Evolutionary conservation across 1,140 invertebrate genomes (phyloP).

Genomic region (Aphidius ervi): DNA sequence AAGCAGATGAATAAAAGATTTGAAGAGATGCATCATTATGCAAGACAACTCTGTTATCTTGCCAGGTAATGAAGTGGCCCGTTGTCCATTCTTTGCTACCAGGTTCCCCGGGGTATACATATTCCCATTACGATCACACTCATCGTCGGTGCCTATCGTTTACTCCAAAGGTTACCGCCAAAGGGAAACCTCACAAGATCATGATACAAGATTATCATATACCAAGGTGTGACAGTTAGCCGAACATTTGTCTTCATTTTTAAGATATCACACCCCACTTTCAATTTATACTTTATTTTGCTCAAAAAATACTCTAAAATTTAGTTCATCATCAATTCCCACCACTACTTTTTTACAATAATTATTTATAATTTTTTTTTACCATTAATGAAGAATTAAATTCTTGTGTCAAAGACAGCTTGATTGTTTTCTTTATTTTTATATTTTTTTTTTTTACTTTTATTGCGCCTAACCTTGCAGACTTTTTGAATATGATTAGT

Average conservation of each 20-base stretch:
- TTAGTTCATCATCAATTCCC: background rate
- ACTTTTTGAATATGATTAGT: no score
- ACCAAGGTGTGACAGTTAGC: constrained; percentile 34
- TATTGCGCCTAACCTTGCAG: no score
- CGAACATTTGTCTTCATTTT: constrained; percentile 31
- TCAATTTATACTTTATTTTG: constrained; percentile 13
- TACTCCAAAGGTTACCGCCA: constrained; percentile 17
- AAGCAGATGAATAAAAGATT: constrained; percentile 10
- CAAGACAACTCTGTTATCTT: constrained; percentile 45
- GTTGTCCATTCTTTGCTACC: constrained; percentile 35
- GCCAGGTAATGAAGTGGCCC: constrained; percentile 35
- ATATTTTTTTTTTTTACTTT: no score
- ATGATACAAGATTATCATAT: constrained; percentile 29
- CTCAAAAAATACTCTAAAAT: background rate
- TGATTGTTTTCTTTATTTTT: no score
- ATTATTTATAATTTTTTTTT: no score
- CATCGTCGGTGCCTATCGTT: background rate
- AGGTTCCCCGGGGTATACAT: constrained; percentile 25
- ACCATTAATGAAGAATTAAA: no score
- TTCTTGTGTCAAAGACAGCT: no score
- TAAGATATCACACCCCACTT: background rate
- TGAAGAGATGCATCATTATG: constrained; percentile 34
- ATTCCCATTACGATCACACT: constrained; percentile 23
- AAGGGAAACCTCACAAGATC: constrained; percentile 33
- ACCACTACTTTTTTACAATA: no score